Conservation (phyloP, 2,113 vertebrate species). For the Barnardius zonarius region DNA sequence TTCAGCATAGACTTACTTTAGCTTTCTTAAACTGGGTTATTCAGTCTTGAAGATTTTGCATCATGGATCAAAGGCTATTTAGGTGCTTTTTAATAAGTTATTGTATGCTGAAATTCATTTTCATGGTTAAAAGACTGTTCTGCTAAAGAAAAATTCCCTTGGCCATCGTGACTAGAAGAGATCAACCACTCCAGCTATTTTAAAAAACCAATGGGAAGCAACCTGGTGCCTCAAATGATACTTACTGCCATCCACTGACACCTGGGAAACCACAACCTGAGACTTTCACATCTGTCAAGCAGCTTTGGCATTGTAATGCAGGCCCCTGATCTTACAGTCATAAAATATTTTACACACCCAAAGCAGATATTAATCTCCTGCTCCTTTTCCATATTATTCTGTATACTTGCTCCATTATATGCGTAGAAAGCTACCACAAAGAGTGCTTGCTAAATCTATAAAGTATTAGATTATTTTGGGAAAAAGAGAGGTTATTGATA, state of each 20-base stretch:
- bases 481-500: too few relatives aligned
- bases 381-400: background rate
- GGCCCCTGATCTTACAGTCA: background rate
- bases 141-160: background rate
- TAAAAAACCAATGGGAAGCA: background rate
- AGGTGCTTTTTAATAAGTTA: background rate
- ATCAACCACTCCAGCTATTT: background rate
- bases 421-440: conserved; percentile 5
- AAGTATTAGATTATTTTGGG: background rate
- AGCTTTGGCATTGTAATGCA: background rate
- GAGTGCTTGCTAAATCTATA: background rate
- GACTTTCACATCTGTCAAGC: conserved; percentile 21
- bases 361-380: background rate
- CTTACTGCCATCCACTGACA: background rate
- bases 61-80: background rate
- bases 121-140: background rate
- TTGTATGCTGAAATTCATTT: background rate
- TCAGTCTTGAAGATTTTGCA: background rate
- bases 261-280: conserved; percentile 17
- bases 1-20: background rate
- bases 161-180: background rate
- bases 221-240: background rate
- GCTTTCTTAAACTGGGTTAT: background rate
- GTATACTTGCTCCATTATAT: background rate
- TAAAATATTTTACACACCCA: conserved; percentile 23